phyloP scores from a whole-genome alignment of 1,140 invertebrate genomes.

The Doryteuthis pealeii region DNA sequence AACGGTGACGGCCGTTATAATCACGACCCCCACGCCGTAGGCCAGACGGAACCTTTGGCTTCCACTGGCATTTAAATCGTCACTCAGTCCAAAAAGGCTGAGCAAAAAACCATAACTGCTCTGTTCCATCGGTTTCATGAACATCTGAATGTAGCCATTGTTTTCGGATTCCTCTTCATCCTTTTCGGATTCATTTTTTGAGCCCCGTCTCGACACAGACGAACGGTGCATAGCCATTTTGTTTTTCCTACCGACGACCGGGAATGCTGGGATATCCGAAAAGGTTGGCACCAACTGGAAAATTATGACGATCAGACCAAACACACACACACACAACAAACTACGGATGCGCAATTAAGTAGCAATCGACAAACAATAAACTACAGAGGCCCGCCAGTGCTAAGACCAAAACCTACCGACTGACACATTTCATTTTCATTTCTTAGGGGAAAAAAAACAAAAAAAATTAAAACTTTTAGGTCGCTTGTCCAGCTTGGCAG shows the following conservation, averaged over 20 bases:
- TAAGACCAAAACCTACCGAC: background rate
- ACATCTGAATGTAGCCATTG: slow-evolving; percentile 55
- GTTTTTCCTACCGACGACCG: slow-evolving; percentile 13
- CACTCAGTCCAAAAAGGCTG: slow-evolving; percentile 48
- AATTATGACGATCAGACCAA: background rate
- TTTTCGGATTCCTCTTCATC: slow-evolving; percentile 52
- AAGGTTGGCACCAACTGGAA: background rate
- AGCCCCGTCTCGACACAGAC: slow-evolving; percentile 44
- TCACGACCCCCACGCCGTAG: slow-evolving; percentile 41
- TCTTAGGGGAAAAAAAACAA: background rate
- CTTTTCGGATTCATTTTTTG: slow-evolving; percentile 52
- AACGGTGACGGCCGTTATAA: slow-evolving; percentile 32
- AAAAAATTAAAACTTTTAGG: too few species aligned
- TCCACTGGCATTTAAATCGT: slow-evolving; percentile 39
- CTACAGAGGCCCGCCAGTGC: slow-evolving; percentile 23
- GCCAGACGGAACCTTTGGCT: slow-evolving; percentile 46
- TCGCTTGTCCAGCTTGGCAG: too few species aligned
- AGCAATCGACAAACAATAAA: background rate
- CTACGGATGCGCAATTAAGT: background rate
- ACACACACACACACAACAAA: too few species aligned
- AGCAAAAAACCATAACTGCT: slow-evolving; percentile 44
- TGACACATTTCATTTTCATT: background rate
- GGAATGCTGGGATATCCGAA: slow-evolving; percentile 12
- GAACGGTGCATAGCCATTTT: slow-evolving; percentile 51
- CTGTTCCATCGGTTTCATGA: slow-evolving; percentile 54